phyloP scores from a whole-genome alignment of 2,113 vertebrate genomes.

The Garra rufa region DNA sequence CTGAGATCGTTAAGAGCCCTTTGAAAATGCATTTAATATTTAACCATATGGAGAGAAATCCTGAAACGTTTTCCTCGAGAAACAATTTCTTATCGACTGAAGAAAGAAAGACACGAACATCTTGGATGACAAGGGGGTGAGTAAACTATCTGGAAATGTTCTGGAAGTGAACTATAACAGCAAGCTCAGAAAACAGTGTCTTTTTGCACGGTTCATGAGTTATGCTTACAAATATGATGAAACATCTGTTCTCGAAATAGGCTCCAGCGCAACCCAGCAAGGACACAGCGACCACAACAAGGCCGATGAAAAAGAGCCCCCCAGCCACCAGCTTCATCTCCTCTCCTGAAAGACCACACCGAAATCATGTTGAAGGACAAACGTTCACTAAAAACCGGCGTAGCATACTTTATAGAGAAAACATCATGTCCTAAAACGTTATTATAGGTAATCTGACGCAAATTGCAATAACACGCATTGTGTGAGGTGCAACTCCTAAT shows the following conservation, averaged over 20 bases:
- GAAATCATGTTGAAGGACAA: neutral
- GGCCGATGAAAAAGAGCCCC: conserved; percentile 58
- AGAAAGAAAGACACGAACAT: too few relatives aligned
- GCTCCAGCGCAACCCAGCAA: conserved; percentile 56
- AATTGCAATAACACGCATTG: neutral
- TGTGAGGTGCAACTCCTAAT: neutral
- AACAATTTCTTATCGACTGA: too few relatives aligned
- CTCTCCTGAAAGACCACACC: conserved; percentile 33
- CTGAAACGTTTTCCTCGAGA: too few relatives aligned
- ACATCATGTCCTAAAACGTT: neutral
- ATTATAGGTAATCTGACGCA: neutral
- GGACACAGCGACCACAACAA: conserved; percentile 56
- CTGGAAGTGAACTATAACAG: too few relatives aligned
- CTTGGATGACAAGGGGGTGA: too few relatives aligned
- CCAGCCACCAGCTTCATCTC: conserved; percentile 55
- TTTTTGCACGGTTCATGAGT: neutral
- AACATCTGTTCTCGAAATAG: conserved; percentile 54
- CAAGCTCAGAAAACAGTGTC: too few relatives aligned
- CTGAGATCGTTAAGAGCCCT: too few relatives aligned
- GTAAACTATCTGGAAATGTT: too few relatives aligned
- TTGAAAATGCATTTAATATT: too few relatives aligned
- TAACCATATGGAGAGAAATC: too few relatives aligned
- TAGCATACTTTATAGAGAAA: neutral
- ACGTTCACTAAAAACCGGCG: neutral
- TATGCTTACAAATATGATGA: conserved; percentile 57